Conservation (phyloP, 2,888 invertebrate genomes). For the Diaperis boleti region DNA sequence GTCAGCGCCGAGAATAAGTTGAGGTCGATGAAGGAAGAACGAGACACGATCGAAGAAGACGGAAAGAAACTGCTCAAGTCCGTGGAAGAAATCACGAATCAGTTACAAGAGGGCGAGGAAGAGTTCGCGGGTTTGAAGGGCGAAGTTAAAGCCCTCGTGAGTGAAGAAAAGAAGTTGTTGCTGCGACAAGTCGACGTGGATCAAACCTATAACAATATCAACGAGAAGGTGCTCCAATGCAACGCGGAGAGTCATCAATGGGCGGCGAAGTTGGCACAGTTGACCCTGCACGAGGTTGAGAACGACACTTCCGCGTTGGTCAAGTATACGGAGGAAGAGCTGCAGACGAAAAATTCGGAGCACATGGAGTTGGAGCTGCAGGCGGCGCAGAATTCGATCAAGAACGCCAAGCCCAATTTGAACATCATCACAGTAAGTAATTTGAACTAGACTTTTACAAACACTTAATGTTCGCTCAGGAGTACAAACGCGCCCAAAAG, state of each 20-base stretch:
- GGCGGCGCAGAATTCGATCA: constrained; percentile 72
- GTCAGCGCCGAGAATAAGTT: constrained; percentile 76
- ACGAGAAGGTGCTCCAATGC: constrained; percentile 71
- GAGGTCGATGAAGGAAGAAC: constrained; percentile 70
- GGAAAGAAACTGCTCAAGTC: constrained; percentile 69
- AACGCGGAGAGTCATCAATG: constrained; percentile 71
- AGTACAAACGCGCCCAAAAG: constrained; percentile 79
- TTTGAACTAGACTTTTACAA: no score
- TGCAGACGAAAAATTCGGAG: constrained; percentile 71
- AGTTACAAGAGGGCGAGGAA: constrained; percentile 70
- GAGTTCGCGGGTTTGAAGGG: constrained; percentile 73
- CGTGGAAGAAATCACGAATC: constrained; percentile 71
- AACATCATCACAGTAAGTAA: constrained; percentile 76
- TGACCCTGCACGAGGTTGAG: constrained; percentile 76
- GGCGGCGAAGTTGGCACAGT: constrained; percentile 69
- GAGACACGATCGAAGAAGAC: constrained; percentile 72
- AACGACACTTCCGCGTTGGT: constrained; percentile 67
- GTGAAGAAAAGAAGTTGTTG: constrained; percentile 77
- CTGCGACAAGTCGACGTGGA: constrained; percentile 80
- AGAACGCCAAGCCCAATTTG: constrained; percentile 78
- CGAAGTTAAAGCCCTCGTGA: constrained; percentile 73
- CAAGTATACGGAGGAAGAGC: constrained; percentile 75
- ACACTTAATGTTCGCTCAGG: constrained; percentile 58
- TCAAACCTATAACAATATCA: constrained; percentile 74
- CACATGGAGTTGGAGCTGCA: constrained; percentile 72